Conservation (phyloP, 2,888 invertebrate species). For the Calephelis perditalis region DNA sequence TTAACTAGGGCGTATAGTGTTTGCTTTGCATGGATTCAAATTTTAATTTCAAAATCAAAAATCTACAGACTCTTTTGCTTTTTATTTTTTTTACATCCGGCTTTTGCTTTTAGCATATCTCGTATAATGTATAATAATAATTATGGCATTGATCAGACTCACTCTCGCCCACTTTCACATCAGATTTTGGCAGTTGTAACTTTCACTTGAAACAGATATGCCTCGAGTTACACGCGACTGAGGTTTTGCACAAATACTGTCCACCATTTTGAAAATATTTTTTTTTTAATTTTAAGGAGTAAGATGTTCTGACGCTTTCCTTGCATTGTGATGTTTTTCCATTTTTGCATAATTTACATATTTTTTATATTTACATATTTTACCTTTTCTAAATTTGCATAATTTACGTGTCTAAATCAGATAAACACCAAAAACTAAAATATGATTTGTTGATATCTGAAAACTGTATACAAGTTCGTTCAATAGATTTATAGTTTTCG, state of each 20-base stretch:
- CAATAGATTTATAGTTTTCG: no score
- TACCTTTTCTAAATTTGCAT: no score
- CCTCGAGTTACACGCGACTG: conserved; percentile 21
- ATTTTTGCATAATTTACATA: no score
- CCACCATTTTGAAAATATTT: background rate
- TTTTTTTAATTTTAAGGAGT: background rate
- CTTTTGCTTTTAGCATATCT: conserved; percentile 70
- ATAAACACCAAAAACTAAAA: no score
- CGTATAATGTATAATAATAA: conserved; percentile 74
- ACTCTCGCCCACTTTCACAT: conserved; percentile 68
- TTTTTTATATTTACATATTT: no score
- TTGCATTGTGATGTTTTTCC: no score
- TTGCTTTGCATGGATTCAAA: background rate
- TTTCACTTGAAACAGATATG: conserved; percentile 51
- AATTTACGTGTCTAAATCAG: no score
- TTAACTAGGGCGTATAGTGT: background rate
- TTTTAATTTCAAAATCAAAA: background rate
- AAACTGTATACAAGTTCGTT: no score
- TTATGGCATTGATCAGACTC: conserved; percentile 70
- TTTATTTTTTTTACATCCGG: conserved; percentile 48
- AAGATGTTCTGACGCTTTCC: background rate
- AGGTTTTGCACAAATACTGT: conserved; percentile 12
- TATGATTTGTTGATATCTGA: no score
- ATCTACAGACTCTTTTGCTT: background rate
- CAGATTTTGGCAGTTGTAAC: conserved; percentile 71